Evolutionary conservation across 2,113 vertebrate genomes (phyloP).

Genomic region (Cyprinus carpio): DNA sequence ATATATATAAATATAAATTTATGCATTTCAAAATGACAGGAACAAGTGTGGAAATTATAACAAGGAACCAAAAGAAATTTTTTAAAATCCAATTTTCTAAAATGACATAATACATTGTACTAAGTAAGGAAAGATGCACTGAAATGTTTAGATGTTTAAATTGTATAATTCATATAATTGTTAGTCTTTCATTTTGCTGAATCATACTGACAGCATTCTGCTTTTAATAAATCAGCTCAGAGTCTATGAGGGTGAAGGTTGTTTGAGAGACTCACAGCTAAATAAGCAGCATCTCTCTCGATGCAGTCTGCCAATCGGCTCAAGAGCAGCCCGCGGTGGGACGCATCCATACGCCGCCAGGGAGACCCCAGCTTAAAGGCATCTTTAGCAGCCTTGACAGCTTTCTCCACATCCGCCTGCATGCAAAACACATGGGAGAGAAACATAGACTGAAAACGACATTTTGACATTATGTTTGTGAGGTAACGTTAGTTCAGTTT

Average conservation of each 20-base stretch:
- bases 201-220: not conserved
- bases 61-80: not conserved
- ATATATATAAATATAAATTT: too few relatives aligned
- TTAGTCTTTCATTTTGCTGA: not conserved
- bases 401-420: conserved; percentile 90
- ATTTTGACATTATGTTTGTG: not conserved
- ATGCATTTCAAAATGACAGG: not conserved
- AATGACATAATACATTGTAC: not conserved
- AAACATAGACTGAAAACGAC: not conserved
- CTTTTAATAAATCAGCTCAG: not conserved
- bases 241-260: not conserved
- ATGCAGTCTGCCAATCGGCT: conserved; percentile 86
- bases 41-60: not conserved
- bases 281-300: conserved; percentile 87
- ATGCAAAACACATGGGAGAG: not conserved
- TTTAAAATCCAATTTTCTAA: not conserved
- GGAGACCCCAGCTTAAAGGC: conserved; percentile 91
- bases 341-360: conserved; percentile 93
- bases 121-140: not conserved
- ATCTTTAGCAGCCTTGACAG: conserved; percentile 84
- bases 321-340: conserved; percentile 85
- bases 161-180: not conserved
- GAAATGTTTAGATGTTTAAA: not conserved
- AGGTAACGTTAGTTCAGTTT: not conserved
- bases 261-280: conserved; percentile 79